phyloP scores from a whole-genome alignment of 2,888 invertebrate species.

The Tipula helvola region DNA sequence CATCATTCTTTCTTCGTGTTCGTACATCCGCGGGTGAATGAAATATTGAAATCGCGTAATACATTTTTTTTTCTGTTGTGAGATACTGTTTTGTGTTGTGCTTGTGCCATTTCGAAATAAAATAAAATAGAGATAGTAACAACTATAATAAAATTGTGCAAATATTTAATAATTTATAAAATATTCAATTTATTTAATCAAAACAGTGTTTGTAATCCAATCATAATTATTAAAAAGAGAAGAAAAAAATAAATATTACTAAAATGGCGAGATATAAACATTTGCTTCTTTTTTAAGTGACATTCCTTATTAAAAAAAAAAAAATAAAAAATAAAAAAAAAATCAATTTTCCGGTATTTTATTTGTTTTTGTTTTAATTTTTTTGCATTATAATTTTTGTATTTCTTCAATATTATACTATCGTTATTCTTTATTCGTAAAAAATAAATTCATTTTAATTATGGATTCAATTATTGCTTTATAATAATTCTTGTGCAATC shows the following conservation, averaged over 20 bases:
- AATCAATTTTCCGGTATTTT: background rate
- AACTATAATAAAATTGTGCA: background rate
- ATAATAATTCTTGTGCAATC: background rate
- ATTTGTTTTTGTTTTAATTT: background rate
- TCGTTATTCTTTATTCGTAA: background rate
- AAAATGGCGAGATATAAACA: conserved; percentile 4
- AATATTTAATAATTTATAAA: background rate
- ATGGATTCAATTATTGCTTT: background rate
- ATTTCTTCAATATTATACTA: background rate
- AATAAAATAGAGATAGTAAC: background rate
- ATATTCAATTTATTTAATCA: background rate
- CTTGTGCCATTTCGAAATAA: background rate
- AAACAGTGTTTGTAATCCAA: background rate
- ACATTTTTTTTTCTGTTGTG: background rate
- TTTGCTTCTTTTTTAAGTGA: background rate
- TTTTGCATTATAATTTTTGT: background rate
- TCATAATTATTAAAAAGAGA: background rate
- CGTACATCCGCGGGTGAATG: background rate
- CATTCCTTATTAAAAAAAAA: background rate
- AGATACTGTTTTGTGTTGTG: background rate
- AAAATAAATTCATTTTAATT: background rate
- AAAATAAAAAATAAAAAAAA: background rate
- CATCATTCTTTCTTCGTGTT: background rate
- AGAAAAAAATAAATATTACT: background rate
- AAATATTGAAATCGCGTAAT: background rate